Conservation (phyloP, 2,888 invertebrate species). For the Caenorhabditis drosophilae region DNA sequence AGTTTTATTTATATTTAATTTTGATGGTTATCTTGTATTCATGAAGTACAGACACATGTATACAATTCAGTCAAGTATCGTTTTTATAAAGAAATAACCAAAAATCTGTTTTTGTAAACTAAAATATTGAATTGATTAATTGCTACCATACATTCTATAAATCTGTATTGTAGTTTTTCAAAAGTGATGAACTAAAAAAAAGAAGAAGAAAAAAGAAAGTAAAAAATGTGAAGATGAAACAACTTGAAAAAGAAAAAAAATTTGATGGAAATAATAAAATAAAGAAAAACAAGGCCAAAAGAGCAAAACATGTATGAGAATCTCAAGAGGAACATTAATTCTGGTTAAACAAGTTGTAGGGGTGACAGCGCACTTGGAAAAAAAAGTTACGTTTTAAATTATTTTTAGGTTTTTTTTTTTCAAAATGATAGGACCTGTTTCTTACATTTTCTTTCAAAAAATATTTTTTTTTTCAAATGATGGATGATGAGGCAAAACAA, state of each 20-base stretch:
- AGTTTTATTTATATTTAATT: too few species aligned
- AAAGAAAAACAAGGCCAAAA: conserved; percentile 11
- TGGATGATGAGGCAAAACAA: too few species aligned
- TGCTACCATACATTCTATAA: too few species aligned
- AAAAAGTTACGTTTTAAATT: too few species aligned
- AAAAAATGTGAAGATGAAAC: conserved; percentile 1
- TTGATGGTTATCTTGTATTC: too few species aligned
- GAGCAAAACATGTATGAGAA: too few species aligned
- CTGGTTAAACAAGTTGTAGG: conserved; percentile 19
- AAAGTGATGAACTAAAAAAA: neutral
- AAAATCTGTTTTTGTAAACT: neutral
- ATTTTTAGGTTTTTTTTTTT: neutral
- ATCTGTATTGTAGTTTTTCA: too few species aligned
- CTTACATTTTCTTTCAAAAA: neutral
- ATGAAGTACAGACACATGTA: too few species aligned
- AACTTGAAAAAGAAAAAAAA: neutral
- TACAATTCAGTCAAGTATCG: neutral
- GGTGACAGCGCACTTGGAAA: too few species aligned
- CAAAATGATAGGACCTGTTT: neutral
- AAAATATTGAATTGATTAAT: too few species aligned
- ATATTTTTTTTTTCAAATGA: too few species aligned
- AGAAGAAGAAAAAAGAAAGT: too few species aligned
- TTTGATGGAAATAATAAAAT: neutral
- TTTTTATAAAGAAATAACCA: neutral
- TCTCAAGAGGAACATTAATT: conserved; percentile 40